Evolutionary conservation across 2,113 vertebrate species (phyloP).

Genomic region (Coptodon bakossiorum): DNA sequence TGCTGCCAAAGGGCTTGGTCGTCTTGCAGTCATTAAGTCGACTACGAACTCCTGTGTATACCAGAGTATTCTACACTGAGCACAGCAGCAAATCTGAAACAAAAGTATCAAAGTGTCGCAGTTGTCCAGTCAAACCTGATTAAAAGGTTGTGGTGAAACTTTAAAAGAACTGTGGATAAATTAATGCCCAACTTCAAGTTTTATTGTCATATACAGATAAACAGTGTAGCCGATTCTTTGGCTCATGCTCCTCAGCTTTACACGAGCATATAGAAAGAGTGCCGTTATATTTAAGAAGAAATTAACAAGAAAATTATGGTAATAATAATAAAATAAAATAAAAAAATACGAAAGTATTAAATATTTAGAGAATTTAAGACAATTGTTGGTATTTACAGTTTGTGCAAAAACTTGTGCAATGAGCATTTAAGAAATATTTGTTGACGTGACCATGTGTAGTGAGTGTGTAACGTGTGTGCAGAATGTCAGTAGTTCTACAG

Average conservation of each 20-base stretch:
- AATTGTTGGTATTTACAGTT: neutral
- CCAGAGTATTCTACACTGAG: neutral
- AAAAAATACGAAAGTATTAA: neutral
- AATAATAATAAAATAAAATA: neutral
- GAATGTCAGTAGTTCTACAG: neutral
- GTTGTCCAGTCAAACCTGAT: neutral
- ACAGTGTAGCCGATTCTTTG: neutral
- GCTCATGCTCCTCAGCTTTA: neutral
- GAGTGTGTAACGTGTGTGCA: neutral
- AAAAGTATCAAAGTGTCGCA: neutral
- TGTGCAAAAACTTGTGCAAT: neutral
- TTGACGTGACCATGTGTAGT: neutral
- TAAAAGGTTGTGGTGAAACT: neutral
- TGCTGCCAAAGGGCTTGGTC: too few species aligned
- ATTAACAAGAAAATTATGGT: neutral
- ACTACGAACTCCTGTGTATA: too few species aligned
- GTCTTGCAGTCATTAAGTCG: too few species aligned
- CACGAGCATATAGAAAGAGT: neutral
- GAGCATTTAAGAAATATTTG: neutral
- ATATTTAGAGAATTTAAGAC: neutral
- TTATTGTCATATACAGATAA: fast-evolving
- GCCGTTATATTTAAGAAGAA: neutral
- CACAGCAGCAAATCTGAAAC: neutral
- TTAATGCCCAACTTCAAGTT: neutral
- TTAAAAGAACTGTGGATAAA: neutral